Base-by-base conservation (phyloP, 2,797 vertebrate species). In the Pterois miles region DNA sequence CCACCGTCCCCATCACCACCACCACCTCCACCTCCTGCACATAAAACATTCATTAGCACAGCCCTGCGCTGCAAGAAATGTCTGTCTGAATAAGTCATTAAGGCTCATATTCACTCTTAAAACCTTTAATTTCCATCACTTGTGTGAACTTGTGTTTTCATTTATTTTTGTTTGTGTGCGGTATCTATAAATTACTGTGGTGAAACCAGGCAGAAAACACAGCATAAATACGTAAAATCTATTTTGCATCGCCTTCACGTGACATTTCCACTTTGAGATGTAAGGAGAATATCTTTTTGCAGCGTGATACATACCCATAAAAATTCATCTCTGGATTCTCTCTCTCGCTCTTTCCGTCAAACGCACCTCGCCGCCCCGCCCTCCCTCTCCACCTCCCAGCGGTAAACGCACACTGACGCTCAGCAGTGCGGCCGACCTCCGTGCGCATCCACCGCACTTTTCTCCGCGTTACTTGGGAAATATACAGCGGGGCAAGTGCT, bases 1-100 rank as follows among this genome's bases (percentile, higher is more conserved):
- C 67, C 65, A 40, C 69, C 33, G 53, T 12, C 64, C 36, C 11
- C 48, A 52, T 25, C 60, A 40, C 36, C 59, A 59, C 56, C 71
- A 34, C 65, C 48, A 52, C 48, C 1, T n/a, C 25, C 54, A 20
- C 43, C 53, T 7, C 22, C 12, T 18, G 95, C 94, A 93, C 95
- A 97, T 97, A 95, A 97, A 97, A 97, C 95, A 98, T 97, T 97
- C 95, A 98, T 97, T 94, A 94, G 94, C 90, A 92, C 93, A 91
- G 93, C 89, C 91, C 95, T 91, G 86, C 74, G 65, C 89, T 87
- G 82, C 79, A 78, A 92, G 76, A 92, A 86, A 86, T 83, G 75
- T 81, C 88, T 52, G 73, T 62, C 62, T 69, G 83, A 81, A 85
- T 76, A 76, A 86, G 80, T 60, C 75, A 75, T 80, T 64, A 71